Evolutionary conservation across 2,797 vertebrate species (phyloP), one percentile per base, ranked within the genome.

Genomic region (Chrysocyon brachyurus): DNA sequence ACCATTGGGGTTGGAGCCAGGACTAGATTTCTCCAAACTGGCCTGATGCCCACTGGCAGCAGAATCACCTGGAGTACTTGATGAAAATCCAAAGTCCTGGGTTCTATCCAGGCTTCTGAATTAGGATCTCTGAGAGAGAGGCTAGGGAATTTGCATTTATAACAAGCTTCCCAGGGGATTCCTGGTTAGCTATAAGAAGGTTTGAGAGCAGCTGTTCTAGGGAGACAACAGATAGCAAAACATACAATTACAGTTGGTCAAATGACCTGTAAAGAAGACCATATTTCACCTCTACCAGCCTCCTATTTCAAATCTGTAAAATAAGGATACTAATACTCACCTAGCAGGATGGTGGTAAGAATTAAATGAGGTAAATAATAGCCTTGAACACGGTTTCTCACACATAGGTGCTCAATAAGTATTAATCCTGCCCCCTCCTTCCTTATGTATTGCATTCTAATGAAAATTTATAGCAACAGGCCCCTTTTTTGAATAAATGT

Each of bases 401-500:
- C 12, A 72, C 5, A 54, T 16, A 85, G 82, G 19, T 36, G 10
- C 40, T 46, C 52, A 49, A 1, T 14, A 94, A 87, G n/a, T 49
- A 70, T 56, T 49, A 52, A 26, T 63, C 33, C 8, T 19, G 54
- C 11, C 17, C 14, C 11, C 31, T 17, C 40, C 40, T 21, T 57
- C 46, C 61, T 49, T 24, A 19, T 19, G 33, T 19, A 14, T 19
- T 49, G 19, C 33, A 7, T 66, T 89, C 92, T 83, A 66, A 91
- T 64, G 31, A 89, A 95, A 21, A 52, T 61, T 66, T 72, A 10
- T 24, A 56, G 87, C 31, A 21, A 22, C 9, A n/a, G 49, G 21
- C 72, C 26, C 26, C 21, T 21, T 33, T 64, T 97, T 85, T 87
- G 56, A 97, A 85, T 70, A 92, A 91, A 84, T 40, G 56, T 72